phyloP scores from a whole-genome alignment of 2,888 invertebrate species.

The Epinotia ramella region DNA sequence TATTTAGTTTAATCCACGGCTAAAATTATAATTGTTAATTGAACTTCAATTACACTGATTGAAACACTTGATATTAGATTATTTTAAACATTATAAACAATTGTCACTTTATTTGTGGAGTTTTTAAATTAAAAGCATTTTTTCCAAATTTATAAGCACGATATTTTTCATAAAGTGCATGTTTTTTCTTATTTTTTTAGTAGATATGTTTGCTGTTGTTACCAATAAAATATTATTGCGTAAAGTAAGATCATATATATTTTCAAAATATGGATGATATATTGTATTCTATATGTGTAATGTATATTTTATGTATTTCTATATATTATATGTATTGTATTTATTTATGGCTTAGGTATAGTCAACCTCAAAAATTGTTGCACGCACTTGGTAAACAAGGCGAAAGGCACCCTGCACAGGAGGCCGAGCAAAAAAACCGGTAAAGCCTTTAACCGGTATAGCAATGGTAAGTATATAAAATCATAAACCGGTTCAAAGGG shows the following conservation, averaged over 20 bases:
- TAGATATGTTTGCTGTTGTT: neutral
- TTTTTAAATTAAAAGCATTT: neutral
- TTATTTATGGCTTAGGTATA: slow-evolving; percentile 34
- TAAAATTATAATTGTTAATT: slow-evolving; percentile 32
- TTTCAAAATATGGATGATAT: neutral
- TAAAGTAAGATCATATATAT: neutral
- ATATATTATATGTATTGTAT: slow-evolving; percentile 10
- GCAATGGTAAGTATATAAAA: slow-evolving; percentile 3
- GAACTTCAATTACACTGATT: neutral
- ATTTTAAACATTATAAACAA: neutral
- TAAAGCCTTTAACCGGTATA: slow-evolving; percentile 26
- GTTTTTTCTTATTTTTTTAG: slow-evolving; percentile 7
- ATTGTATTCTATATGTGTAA: neutral
- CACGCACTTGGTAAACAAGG: slow-evolving; percentile 32
- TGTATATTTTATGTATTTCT: neutral
- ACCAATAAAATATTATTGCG: slow-evolving; percentile 17
- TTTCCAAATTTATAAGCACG: neutral
- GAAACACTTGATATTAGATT: too few species aligned
- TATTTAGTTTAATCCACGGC: slow-evolving; percentile 34
- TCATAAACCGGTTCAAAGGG: slow-evolving; percentile 9
- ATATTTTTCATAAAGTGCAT: slow-evolving; percentile 13
- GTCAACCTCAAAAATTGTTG: slow-evolving; percentile 30
- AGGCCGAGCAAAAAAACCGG: slow-evolving; percentile 31
- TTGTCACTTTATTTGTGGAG: neutral
- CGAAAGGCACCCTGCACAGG: slow-evolving; percentile 24